Percentiles rank a stretch among this genome's conserved stretches.
Evolutionary conservation across 2,888 invertebrate species (phyloP).

Genomic region (Epinotia demarniana): DNA sequence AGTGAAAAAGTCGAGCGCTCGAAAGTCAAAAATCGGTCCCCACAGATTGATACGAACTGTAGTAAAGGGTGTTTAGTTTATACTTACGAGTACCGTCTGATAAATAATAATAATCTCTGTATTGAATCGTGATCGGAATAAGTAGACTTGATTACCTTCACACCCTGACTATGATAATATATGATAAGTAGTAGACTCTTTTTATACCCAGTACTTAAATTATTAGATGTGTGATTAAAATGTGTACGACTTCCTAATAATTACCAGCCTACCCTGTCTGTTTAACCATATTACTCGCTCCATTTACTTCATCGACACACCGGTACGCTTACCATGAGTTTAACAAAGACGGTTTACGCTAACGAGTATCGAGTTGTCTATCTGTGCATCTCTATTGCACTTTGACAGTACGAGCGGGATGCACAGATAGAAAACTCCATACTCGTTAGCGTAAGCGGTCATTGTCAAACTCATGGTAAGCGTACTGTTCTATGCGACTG

Average conservation of each 20-base stretch:
- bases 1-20: too few species aligned
- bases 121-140: not conserved
- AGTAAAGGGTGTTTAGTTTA: not conserved
- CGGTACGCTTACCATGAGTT: too few species aligned
- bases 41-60: too few species aligned
- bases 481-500: constrained; percentile 65
- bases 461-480: too few species aligned
- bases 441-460: too few species aligned
- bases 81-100: not conserved
- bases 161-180: constrained; percentile 1
- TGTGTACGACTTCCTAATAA: constrained; percentile 43
- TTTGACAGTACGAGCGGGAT: too few species aligned
- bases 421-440: too few species aligned
- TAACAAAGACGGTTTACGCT: too few species aligned
- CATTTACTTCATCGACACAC: constrained; percentile 69
- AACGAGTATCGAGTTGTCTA: too few species aligned
- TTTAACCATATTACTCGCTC: constrained; percentile 69
- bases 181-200: not conserved
- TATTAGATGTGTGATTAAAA: constrained; percentile 35
- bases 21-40: too few species aligned
- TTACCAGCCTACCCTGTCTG: constrained; percentile 51
- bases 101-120: too few species aligned
- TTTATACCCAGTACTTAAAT: constrained; percentile 13
- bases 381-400: too few species aligned
- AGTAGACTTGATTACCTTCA: not conserved